These are phyloP conservation scores for Pectinophora gossypiella DNA, from an alignment of 1,140 invertebrate genomes.

Conservation along the genomic window DNA sequence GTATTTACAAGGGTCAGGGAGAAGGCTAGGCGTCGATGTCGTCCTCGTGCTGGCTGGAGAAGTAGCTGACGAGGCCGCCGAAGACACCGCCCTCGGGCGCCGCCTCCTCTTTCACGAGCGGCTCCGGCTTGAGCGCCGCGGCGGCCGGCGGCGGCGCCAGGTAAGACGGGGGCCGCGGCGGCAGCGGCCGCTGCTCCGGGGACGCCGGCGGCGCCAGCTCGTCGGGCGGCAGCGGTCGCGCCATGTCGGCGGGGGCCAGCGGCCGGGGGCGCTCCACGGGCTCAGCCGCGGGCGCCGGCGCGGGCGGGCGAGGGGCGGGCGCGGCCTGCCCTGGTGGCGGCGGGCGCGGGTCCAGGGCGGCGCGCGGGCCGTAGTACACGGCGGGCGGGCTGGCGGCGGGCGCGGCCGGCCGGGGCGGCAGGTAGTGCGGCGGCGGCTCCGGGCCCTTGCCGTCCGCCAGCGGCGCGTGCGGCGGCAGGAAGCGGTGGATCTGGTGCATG, in stretches of 20 bases:
- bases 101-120: slow-evolving; percentile 27
- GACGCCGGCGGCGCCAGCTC: neutral
- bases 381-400: slow-evolving; percentile 45
- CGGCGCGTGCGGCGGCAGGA: neutral
- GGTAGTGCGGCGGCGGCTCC: neutral
- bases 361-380: slow-evolving; percentile 58
- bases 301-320: slow-evolving; percentile 14
- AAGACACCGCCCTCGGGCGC: slow-evolving; percentile 80
- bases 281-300: slow-evolving; percentile 19
- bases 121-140: slow-evolving; percentile 12
- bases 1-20: slow-evolving; percentile 44
- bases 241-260: neutral
- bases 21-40: slow-evolving; percentile 66
- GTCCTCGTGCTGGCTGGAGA: slow-evolving; percentile 85
- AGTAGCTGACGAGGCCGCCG: slow-evolving; percentile 91
- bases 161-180: slow-evolving; percentile 4
- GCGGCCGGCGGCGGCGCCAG: slow-evolving; percentile 16
- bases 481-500: neutral
- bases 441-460: slow-evolving; percentile 1
- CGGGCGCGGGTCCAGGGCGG: slow-evolving; percentile 50
- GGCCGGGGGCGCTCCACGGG: neutral
- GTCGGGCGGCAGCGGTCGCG: neutral
- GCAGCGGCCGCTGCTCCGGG: neutral
- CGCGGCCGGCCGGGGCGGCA: neutral
- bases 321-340: slow-evolving; percentile 38